Evolutionary conservation across 23 tunicate species (phyloP).

Genomic region (Styela clava): DNA sequence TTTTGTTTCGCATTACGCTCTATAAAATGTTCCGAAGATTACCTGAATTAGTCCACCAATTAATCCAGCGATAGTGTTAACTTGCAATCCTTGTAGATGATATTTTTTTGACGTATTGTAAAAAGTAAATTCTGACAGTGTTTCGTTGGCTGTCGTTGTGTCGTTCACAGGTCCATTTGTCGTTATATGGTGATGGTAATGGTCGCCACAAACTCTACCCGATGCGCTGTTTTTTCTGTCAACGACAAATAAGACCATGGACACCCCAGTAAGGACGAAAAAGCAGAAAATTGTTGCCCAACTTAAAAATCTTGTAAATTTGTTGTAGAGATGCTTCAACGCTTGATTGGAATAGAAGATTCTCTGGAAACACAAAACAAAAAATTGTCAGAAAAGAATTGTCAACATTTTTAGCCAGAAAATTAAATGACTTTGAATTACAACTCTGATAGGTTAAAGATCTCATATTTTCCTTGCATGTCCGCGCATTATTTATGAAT

Average conservation of each 20-base stretch:
- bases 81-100: conserved; percentile 53
- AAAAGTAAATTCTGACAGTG: background rate
- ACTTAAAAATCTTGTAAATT: conserved; percentile 54
- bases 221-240: conserved; percentile 79
- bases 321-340: conserved; percentile 82
- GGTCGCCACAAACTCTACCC: conserved; percentile 64
- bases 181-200: background rate
- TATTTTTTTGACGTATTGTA: background rate
- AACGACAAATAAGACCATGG: conserved; percentile 67
- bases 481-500: background rate
- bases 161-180: background rate
- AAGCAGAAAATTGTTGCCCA: conserved; percentile 82
- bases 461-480: background rate
- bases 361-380: conserved; percentile 39
- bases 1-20: too few species aligned
- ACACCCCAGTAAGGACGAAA: conserved; percentile 42
- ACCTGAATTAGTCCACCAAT: conserved; percentile 78
- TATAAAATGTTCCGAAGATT: too few species aligned
- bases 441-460: too few species aligned
- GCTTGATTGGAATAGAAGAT: conserved; percentile 86
- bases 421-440: too few species aligned
- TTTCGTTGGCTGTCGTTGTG: background rate
- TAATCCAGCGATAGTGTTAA: conserved; percentile 75
- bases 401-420: background rate
- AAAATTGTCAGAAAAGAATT: background rate